Evolutionary conservation across 2,888 invertebrate species (phyloP).

Genomic region (Hololepta plana): DNA sequence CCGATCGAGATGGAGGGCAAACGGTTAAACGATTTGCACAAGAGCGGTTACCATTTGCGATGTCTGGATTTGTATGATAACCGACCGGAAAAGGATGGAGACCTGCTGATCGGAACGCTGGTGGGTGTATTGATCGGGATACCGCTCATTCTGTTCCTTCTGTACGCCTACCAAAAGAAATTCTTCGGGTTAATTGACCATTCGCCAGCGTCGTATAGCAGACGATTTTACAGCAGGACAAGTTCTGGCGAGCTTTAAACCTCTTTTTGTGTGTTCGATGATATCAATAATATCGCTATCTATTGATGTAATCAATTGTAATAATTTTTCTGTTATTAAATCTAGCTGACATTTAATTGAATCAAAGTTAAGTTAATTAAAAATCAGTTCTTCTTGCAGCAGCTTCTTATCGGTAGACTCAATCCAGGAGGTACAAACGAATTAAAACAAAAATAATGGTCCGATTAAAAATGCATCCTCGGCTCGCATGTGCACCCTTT

Average conservation of each 20-base stretch:
- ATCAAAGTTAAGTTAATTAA: too few species aligned
- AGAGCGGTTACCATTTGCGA: conserved; percentile 37
- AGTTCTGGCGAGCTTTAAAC: conserved; percentile 4
- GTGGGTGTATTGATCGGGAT: conserved; percentile 49
- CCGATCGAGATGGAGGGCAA: conserved; percentile 45
- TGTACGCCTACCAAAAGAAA: conserved; percentile 43
- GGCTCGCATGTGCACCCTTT: conserved; percentile 7
- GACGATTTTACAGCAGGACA: conserved; percentile 40
- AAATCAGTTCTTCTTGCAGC: too few species aligned
- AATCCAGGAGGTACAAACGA: too few species aligned
- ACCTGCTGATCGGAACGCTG: conserved; percentile 44
- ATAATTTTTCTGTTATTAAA: too few species aligned
- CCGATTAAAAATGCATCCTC: conserved; percentile 4
- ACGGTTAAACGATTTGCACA: conserved; percentile 37
- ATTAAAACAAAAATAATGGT: too few species aligned
- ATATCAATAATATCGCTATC: too few species aligned
- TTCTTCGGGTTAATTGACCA: conserved; percentile 39
- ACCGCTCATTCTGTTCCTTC: conserved; percentile 39
- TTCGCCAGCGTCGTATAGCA: conserved; percentile 40
- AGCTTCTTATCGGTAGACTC: too few species aligned
- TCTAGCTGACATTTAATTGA: too few species aligned
- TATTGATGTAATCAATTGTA: too few species aligned
- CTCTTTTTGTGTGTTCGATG: too few species aligned
- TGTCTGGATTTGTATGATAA: conserved; percentile 47
- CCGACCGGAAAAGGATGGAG: conserved; percentile 50